phyloP scores from a whole-genome alignment of 2,888 invertebrate species.

The Eulithis testata region DNA sequence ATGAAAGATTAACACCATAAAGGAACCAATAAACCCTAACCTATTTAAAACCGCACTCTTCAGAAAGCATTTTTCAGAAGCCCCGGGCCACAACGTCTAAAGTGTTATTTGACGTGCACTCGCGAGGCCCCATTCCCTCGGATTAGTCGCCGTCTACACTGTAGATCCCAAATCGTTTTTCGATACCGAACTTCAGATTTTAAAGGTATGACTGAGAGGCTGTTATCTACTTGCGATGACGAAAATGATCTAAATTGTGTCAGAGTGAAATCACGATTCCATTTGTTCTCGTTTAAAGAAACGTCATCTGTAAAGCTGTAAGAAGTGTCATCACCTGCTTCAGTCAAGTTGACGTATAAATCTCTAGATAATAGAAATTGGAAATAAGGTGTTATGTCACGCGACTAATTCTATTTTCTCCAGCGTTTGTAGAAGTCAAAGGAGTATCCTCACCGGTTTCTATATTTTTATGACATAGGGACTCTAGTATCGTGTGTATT shows the following conservation, averaged over 20 bases:
- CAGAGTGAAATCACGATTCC: not conserved
- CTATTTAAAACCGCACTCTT: constrained; percentile 13
- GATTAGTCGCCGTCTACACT: constrained; percentile 37
- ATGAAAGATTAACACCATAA: not conserved
- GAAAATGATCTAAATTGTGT: constrained; percentile 1
- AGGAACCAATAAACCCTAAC: not conserved
- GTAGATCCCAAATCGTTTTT: constrained; percentile 43
- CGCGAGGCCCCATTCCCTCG: constrained; percentile 32
- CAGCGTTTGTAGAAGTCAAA: too few species aligned
- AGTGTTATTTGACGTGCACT: constrained; percentile 52
- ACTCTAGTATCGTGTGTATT: too few species aligned
- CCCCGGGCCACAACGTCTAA: constrained; percentile 11
- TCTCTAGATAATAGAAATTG: too few species aligned
- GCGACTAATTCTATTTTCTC: too few species aligned
- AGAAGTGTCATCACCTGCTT: too few species aligned
- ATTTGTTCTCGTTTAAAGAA: not conserved
- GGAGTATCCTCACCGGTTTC: too few species aligned
- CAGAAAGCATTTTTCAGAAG: constrained; percentile 15
- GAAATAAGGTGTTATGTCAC: too few species aligned
- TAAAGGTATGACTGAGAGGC: constrained; percentile 16
- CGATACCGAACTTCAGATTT: constrained; percentile 37
- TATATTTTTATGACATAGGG: too few species aligned
- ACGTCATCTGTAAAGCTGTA: too few species aligned
- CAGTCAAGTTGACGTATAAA: too few species aligned
- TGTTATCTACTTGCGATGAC: not conserved